phyloP scores from a whole-genome alignment of 2,797 vertebrate species.

The Acanthurus lineatus region DNA sequence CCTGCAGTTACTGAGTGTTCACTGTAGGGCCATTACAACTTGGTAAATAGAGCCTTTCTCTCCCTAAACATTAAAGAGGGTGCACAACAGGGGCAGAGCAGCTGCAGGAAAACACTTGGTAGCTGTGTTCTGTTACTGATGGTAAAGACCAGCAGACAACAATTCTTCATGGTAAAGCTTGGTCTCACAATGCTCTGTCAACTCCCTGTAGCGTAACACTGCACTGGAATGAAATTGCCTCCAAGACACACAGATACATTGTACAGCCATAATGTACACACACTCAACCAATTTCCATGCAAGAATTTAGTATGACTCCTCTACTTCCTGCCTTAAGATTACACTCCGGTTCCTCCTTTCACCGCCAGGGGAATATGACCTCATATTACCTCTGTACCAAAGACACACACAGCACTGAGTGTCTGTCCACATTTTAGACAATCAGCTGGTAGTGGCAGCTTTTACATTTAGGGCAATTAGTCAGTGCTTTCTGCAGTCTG shows the following conservation, averaged over 20 bases:
- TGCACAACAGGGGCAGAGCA: constrained; percentile 57
- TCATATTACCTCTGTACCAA: constrained; percentile 74
- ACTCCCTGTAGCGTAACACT: constrained; percentile 24
- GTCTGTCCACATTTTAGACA: constrained; percentile 25
- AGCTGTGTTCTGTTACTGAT: constrained; percentile 59
- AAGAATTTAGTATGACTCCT: constrained; percentile 68
- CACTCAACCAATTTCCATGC: constrained; percentile 51
- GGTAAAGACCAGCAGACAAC: constrained; percentile 33
- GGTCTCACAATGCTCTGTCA: constrained; percentile 25
- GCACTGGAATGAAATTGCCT: constrained; percentile 39
- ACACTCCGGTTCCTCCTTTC: constrained; percentile 72
- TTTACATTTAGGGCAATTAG: constrained; percentile 25
- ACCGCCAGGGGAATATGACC: constrained; percentile 78
- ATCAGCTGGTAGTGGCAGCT: constrained; percentile 18
- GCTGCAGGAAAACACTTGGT: constrained; percentile 67
- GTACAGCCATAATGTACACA: constrained; percentile 24
- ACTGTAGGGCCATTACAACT: constrained; percentile 14
- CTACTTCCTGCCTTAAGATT: constrained; percentile 76
- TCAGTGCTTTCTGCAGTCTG: constrained; percentile 5
- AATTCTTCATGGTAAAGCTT: constrained; percentile 21
- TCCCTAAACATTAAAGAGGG: constrained; percentile 47
- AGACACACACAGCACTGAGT: constrained; percentile 41
- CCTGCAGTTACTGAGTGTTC: neutral
- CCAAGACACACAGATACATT: constrained; percentile 32
- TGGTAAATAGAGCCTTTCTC: constrained; percentile 41